Evolutionary conservation across 2,888 invertebrate genomes (phyloP).

Genomic region (Marronus borbonicus): DNA sequence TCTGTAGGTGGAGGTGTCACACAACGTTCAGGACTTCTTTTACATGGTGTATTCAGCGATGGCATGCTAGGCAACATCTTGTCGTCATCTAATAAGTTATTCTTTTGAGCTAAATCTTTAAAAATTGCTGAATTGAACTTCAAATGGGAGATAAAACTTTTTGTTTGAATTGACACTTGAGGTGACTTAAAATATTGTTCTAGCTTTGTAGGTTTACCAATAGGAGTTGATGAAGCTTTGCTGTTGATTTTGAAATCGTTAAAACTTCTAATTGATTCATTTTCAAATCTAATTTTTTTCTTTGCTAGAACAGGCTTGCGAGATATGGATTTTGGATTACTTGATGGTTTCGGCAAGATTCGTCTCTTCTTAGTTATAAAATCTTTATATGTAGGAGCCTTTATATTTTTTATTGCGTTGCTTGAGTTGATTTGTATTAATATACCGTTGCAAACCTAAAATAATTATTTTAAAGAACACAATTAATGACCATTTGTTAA

Average conservation of each 20-base stretch:
- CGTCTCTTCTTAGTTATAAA: constrained; percentile 49
- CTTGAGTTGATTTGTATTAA: constrained; percentile 31
- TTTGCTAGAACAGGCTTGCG: constrained; percentile 19
- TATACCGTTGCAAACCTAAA: constrained; percentile 25
- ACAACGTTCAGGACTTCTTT: constrained; percentile 53
- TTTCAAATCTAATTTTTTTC: constrained; percentile 37
- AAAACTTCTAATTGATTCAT: constrained; percentile 23
- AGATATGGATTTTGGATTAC: constrained; percentile 31
- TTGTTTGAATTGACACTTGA: not conserved
- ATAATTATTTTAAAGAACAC: constrained; percentile 13
- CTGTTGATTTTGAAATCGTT: constrained; percentile 32
- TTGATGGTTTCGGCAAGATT: constrained; percentile 45
- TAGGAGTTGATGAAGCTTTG: constrained; percentile 44
- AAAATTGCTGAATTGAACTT: constrained; percentile 62
- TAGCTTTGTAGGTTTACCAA: constrained; percentile 49
- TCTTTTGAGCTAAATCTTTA: constrained; percentile 48
- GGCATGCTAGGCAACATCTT: constrained; percentile 68
- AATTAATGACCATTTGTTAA: not conserved
- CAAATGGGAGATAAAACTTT: constrained; percentile 43
- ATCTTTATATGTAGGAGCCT: constrained; percentile 56
- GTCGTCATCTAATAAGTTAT: not conserved
- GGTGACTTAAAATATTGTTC: constrained; percentile 53
- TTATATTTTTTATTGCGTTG: constrained; percentile 54
- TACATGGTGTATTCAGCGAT: constrained; percentile 61
- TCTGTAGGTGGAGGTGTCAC: constrained; percentile 12